Percentiles rank a stretch among this genome's conserved stretches.
Conservation (phyloP, 2,797 vertebrate genomes). For the Lithobates sylvaticus region DNA sequence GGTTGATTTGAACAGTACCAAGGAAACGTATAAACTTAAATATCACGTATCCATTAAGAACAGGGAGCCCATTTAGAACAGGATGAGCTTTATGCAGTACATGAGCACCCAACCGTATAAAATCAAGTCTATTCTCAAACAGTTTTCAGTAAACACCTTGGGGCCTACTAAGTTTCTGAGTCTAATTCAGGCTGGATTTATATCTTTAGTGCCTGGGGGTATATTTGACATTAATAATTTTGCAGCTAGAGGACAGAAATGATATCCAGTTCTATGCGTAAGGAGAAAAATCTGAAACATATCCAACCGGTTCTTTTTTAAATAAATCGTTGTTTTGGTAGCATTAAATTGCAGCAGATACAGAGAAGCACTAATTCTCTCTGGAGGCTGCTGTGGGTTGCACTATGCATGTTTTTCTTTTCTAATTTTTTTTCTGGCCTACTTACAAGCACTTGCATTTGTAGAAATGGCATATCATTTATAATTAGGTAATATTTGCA, state of each 20-base stretch:
- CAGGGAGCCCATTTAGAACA: background rate
- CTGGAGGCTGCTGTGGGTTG: no score
- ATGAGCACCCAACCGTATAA: slow-evolving; percentile 13
- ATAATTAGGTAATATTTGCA: no score
- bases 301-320: background rate
- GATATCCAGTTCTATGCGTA: slow-evolving; percentile 6
- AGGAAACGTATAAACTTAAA: background rate
- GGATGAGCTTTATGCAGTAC: background rate
- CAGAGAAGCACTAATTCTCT: no score
- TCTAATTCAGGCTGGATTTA: slow-evolving; percentile 19
- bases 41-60: background rate
- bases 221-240: slow-evolving; percentile 46
- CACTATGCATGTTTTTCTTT: no score
- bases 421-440: no score
- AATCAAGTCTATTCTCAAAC: slow-evolving; percentile 14
- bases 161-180: slow-evolving; percentile 26
- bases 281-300: background rate
- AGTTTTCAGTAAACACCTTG: slow-evolving; percentile 26
- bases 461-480: no score
- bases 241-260: slow-evolving; percentile 12
- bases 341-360: no score
- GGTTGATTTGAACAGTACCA: background rate
- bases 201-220: slow-evolving; percentile 7
- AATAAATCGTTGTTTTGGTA: background rate
- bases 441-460: no score